Conservation (phyloP, 2,113 vertebrate species). For the Mormyrus iriodes region DNA sequence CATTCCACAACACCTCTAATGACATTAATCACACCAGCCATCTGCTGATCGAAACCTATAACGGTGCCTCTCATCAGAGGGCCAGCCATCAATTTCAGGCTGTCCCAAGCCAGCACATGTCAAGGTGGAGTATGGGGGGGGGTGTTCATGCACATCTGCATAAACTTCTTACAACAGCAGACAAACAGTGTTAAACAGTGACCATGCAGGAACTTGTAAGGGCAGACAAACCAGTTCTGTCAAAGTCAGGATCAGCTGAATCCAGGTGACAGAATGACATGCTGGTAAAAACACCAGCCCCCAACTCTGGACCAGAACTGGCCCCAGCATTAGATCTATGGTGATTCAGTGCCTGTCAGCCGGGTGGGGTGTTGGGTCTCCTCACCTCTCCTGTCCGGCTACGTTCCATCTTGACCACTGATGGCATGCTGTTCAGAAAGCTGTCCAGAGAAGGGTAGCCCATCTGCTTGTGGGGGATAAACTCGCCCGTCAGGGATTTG, state of each 20-base stretch:
- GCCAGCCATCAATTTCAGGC: not conserved
- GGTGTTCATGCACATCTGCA: not conserved
- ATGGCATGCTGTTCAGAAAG: slow-evolving; percentile 73
- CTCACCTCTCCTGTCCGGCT: slow-evolving; percentile 78
- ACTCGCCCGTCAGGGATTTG: slow-evolving; percentile 73
- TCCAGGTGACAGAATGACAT: not conserved
- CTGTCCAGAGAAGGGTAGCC: slow-evolving; percentile 69
- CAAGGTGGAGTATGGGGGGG: not conserved
- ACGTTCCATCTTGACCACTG: slow-evolving; percentile 69
- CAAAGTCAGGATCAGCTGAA: not conserved
- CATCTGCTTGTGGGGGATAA: slow-evolving; percentile 71
- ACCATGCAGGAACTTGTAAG: not conserved
- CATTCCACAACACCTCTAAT: not conserved
- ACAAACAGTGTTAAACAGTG: not conserved
- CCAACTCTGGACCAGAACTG: slow-evolving; percentile 18
- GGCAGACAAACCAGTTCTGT: not conserved
- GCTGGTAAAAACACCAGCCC: slow-evolving; percentile 34
- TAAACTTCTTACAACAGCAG: not conserved
- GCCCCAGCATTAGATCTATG: not conserved
- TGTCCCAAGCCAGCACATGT: not conserved
- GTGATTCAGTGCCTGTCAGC: not conserved
- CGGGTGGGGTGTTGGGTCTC: not conserved
- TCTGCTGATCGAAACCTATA: not conserved
- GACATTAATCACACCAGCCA: not conserved
- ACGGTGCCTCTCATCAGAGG: not conserved